A percentile compares a stretch with the other conserved stretches of the same genome.
Conservation (phyloP, 2,797 vertebrate genomes). For the Micrastur ruficollis region DNA sequence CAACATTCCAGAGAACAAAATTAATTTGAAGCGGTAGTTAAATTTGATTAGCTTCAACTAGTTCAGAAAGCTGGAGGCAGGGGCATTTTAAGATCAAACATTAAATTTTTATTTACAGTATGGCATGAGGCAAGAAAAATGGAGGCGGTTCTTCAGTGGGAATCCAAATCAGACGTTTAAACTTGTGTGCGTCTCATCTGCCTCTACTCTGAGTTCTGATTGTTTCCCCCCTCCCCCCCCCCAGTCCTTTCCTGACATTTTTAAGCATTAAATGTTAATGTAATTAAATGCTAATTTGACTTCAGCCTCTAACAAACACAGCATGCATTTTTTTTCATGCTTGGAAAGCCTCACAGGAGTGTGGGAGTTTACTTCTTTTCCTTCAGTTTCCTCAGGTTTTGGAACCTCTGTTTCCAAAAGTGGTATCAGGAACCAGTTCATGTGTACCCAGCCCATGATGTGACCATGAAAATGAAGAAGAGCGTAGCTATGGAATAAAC, state of each 20-base stretch:
- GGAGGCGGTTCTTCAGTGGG: neutral
- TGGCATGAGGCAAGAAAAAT: neutral
- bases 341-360: neutral
- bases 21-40: neutral
- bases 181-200: neutral
- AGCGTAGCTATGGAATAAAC: neutral
- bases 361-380: neutral
- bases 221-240: neutral
- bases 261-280: constrained; percentile 42
- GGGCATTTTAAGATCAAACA: neutral
- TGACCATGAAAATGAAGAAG: neutral
- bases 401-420: neutral
- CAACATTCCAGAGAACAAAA: neutral
- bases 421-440: neutral
- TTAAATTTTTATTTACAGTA: neutral
- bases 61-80: neutral
- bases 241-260: constrained; percentile 36
- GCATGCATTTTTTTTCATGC: neutral
- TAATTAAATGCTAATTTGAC: constrained; percentile 5
- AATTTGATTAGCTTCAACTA: neutral
- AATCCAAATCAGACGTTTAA: neutral
- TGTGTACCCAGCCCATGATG: neutral
- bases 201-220: neutral
- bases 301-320: neutral
- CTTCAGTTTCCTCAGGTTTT: neutral